Base-by-base conservation (phyloP, 2,113 vertebrate species). In the Diglossa brunneiventris region DNA sequence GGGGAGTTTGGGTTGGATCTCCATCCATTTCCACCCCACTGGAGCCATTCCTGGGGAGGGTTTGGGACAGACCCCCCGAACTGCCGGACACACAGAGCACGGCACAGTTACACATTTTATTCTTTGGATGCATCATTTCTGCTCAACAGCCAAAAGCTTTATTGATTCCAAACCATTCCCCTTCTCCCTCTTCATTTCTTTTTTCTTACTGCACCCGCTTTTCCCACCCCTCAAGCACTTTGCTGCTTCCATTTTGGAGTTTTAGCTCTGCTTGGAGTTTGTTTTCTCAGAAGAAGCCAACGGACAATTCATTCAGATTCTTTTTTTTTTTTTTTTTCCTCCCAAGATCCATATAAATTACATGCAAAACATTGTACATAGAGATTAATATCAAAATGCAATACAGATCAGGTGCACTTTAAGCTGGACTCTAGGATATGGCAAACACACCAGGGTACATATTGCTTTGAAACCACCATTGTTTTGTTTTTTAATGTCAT, bases 291-390 rank as follows among this genome's bases (percentile, higher is more conserved):
- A 96, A 97, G 90, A 90, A 95, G 55, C 90, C 94, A 86, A 83
- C 76, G 83, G 95, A 96, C 94, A 96, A 81, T 90, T 95, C 90
- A 90, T 88, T 97, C 94, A 78, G 92, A 27, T 21, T 33, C 2
- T 37, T 23, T 20, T 33, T 20, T 72, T 49, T n/a, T 47, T 49
- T 61, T 59, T 83, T 93, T 73, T 91, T 61, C 16, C 66, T 41
- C 68, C 93, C 88, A 96, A 97, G 96, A 98, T 97, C 96, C 97
- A 97, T 96, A 98, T 97, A 98, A 98, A 98, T 98, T 95, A 98
- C 98, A 98, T 98, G 98, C 98, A 98, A 97, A 98, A 98, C 97
- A 96, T 96, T 94, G 96, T 98, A 98, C 97, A 98, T 70, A 98
- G 97, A 98, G 97, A 96, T 98, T 98, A 98, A 98, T 98, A 98